Percentiles rank a stretch among this genome's conserved stretches.
Conservation (phyloP, 2,888 invertebrate genomes). For the Biston stratarius region DNA sequence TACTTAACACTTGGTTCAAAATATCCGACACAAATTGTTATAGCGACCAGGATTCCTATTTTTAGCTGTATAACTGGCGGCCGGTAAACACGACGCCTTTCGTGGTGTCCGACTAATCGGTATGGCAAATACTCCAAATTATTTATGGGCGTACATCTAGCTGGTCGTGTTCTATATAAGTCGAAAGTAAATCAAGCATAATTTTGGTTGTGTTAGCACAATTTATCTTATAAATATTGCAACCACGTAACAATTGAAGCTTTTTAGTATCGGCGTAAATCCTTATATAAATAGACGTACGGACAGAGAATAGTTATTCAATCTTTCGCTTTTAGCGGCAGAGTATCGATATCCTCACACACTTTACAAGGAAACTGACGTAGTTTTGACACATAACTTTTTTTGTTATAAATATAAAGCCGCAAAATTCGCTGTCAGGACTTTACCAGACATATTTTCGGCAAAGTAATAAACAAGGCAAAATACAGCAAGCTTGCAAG, state of each 20-base stretch:
- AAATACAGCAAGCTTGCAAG: no score
- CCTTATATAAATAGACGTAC: no score
- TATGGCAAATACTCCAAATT: constrained; percentile 10
- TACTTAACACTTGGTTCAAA: constrained; percentile 22
- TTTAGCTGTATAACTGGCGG: constrained; percentile 16
- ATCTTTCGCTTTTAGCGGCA: no score
- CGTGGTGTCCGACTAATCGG: constrained; percentile 7
- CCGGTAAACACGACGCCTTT: constrained; percentile 21
- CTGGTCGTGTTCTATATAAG: not conserved
- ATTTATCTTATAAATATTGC: not conserved
- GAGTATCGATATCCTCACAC: no score
- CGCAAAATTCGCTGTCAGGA: no score
- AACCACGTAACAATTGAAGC: not conserved
- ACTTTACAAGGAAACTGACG: no score
- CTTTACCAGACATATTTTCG: no score
- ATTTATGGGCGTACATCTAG: not conserved
- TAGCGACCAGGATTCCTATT: constrained; percentile 13
- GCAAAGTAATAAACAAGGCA: no score
- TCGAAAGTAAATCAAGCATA: not conserved
- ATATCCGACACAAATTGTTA: constrained; percentile 12
- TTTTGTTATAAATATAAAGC: no score
- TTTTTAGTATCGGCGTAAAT: not conserved
- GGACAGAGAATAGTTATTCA: no score
- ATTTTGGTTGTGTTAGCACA: constrained; percentile 3
- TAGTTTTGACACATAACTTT: no score